A percentile compares a stretch with the other conserved stretches of the same genome.
These are phyloP conservation scores for Carcina quercana DNA, from an alignment of 2,888 invertebrate species.

Conservation along the genomic window DNA sequence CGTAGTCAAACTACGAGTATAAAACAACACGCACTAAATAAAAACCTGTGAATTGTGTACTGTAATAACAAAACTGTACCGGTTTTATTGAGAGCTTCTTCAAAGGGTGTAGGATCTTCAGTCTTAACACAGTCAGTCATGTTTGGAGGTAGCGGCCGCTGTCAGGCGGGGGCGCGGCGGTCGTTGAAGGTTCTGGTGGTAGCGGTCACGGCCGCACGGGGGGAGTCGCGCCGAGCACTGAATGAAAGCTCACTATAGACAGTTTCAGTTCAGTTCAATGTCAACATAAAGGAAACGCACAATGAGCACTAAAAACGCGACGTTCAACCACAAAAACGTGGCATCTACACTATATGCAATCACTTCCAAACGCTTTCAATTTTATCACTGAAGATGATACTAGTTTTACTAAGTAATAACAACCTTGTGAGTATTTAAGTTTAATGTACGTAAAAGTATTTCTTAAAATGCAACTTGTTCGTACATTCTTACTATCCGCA, in stretches of 20 bases:
- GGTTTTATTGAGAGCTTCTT: constrained; percentile 1
- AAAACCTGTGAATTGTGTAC: too few species aligned
- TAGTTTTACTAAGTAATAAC: background rate
- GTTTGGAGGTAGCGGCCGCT: background rate
- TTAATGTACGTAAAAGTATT: background rate
- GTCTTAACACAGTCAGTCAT: background rate
- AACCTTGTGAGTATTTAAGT: background rate
- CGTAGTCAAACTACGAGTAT: too few species aligned
- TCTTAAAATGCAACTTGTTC: background rate
- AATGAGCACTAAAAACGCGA: background rate
- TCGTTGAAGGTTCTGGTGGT: background rate
- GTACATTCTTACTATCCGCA: too few species aligned
- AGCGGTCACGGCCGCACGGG: background rate
- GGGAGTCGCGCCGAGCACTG: constrained; percentile 1
- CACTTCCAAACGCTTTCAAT: background rate
- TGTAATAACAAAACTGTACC: too few species aligned
- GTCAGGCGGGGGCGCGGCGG: background rate
- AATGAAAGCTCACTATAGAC: constrained; percentile 2
- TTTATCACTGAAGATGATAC: background rate
- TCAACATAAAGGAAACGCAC: background rate
- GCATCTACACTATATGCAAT: too few species aligned
- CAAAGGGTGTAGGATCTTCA: background rate
- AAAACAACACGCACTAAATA: too few species aligned
- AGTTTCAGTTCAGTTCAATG: too few species aligned
- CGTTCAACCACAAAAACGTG: too few species aligned